Percentiles rank a stretch among this genome's conserved stretches.
Conservation (phyloP, 1,140 invertebrate species). For the Zaprionus gabonicus region DNA sequence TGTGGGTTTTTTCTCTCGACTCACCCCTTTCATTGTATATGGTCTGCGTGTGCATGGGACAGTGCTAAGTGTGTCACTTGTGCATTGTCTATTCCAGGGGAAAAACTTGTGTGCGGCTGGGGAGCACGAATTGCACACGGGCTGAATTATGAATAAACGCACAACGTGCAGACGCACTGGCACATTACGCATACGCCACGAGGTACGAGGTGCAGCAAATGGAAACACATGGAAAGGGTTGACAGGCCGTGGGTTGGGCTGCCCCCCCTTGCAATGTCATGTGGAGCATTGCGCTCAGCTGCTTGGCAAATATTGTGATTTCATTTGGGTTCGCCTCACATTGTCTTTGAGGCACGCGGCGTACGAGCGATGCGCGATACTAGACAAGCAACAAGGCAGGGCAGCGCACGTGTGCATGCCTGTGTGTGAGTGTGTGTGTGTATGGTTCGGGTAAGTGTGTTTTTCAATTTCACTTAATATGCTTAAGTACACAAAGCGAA, state of each 20-base stretch:
- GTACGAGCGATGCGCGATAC: slow-evolving; percentile 21
- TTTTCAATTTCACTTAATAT: slow-evolving; percentile 57
- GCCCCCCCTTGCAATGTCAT: slow-evolving; percentile 13
- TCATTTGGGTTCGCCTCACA: slow-evolving; percentile 43
- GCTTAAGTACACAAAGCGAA: slow-evolving; percentile 60
- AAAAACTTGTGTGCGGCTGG: neutral
- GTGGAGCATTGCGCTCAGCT: slow-evolving; percentile 35
- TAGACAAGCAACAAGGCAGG: neutral
- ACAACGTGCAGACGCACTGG: neutral
- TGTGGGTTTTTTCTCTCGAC: neutral
- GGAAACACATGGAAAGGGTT: neutral
- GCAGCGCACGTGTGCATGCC: neutral
- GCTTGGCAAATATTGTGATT: slow-evolving; percentile 69
- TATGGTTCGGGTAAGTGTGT: slow-evolving; percentile 8
- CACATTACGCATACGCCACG: slow-evolving; percentile 39
- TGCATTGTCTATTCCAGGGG: neutral
- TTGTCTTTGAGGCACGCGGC: slow-evolving; percentile 7
- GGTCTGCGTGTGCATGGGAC: neutral
- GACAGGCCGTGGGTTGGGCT: neutral
- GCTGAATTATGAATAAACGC: slow-evolving; percentile 13
- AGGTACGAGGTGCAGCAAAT: neutral
- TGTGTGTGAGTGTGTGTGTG: neutral
- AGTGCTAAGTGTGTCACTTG: neutral
- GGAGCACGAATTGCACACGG: neutral
- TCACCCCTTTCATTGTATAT: too few relatives aligned